A percentile compares a stretch with the other conserved stretches of the same genome.
phyloP scores from a whole-genome alignment of 2,113 vertebrate species.

The Bagarius yarrelli region DNA sequence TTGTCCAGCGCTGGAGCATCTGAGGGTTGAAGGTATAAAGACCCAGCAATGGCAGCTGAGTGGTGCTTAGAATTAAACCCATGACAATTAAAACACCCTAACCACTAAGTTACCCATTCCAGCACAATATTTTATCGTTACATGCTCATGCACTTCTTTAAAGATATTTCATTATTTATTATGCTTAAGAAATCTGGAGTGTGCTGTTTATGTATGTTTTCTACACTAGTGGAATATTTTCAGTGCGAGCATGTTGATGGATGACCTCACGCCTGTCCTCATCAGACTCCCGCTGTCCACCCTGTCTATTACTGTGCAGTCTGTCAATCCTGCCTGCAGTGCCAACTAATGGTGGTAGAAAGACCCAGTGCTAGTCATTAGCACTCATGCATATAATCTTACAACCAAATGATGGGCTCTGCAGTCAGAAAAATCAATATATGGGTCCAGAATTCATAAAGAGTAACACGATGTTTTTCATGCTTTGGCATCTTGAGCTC shows the following conservation, averaged over 20 bases:
- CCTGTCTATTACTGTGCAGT: conserved; percentile 1
- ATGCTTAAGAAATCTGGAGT: neutral
- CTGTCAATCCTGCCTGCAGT: conserved; percentile 13
- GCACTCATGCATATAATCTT: neutral
- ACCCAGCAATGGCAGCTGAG: too few species aligned
- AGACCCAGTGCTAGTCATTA: conserved; percentile 23
- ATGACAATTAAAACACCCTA: too few species aligned
- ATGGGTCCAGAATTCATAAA: neutral
- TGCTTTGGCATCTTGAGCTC: neutral
- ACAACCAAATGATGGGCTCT: neutral
- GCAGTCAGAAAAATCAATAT: neutral
- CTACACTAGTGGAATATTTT: neutral
- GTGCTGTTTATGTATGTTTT: neutral
- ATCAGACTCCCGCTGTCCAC: neutral
- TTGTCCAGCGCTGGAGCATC: too few species aligned
- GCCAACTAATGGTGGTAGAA: conserved; percentile 31
- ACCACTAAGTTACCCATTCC: too few species aligned
- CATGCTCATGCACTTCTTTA: too few species aligned
- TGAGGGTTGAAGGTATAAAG: too few species aligned
- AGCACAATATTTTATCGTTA: too few species aligned
- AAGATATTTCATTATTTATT: neutral
- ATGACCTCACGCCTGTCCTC: conserved; percentile 4
- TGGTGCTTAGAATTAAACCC: too few species aligned
- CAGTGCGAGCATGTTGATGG: neutral
- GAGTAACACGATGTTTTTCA: neutral